Percentiles rank a stretch among this genome's conserved stretches.
phyloP scores from a whole-genome alignment of 92 coral and sea anemone species.

The Epizoanthus illoricatus region DNA sequence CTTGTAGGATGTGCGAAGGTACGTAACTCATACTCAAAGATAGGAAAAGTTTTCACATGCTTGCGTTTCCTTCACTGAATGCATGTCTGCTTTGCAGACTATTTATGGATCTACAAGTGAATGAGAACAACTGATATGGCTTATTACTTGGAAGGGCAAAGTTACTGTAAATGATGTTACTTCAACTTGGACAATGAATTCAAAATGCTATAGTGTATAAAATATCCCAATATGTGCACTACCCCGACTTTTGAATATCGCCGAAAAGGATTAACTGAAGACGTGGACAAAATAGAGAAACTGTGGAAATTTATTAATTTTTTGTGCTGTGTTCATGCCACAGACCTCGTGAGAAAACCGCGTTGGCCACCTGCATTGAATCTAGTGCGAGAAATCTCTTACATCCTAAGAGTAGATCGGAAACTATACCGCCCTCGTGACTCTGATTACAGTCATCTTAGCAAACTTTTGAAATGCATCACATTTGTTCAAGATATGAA shows the following conservation, averaged over 20 bases:
- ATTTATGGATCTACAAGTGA: too few species aligned
- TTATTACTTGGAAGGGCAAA: too few species aligned
- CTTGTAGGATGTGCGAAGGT: too few species aligned
- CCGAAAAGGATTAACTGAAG: neutral
- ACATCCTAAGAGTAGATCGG: neutral
- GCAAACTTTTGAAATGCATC: conserved; percentile 22
- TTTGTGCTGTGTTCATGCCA: conserved; percentile 1
- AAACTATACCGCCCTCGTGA: neutral
- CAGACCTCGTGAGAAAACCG: neutral
- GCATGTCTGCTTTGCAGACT: too few species aligned
- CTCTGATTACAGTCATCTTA: neutral
- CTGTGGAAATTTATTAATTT: conserved; percentile 6
- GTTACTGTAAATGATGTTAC: too few species aligned
- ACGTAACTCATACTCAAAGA: too few species aligned
- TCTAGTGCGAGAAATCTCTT: neutral
- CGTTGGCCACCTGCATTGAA: neutral
- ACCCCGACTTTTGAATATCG: neutral
- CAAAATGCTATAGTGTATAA: too few species aligned
- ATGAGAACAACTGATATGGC: too few species aligned
- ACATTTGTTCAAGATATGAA: conserved; percentile 23
- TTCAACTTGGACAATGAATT: too few species aligned
- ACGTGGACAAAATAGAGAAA: neutral
- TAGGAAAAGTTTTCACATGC: too few species aligned
- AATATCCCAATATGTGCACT: too few species aligned
- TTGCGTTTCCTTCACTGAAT: too few species aligned